phyloP scores from a whole-genome alignment of 2,113 vertebrate species.

The Sigmodon hispidus region DNA sequence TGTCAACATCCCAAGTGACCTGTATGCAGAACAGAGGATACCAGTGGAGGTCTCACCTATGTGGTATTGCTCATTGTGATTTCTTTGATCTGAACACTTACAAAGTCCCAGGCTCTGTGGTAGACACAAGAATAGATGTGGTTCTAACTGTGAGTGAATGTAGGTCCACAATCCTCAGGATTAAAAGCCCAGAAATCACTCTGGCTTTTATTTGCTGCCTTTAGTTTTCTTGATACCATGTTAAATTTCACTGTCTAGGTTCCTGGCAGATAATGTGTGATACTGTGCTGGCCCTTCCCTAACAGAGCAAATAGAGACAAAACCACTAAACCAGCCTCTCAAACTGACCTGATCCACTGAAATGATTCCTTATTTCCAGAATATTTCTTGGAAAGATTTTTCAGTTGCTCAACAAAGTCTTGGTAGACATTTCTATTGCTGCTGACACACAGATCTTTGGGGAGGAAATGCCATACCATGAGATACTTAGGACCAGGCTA shows the following conservation, averaged over 20 bases:
- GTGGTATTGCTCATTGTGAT: slow-evolving; percentile 67
- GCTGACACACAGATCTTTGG: not conserved
- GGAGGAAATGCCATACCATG: not conserved
- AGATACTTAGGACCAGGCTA: not conserved
- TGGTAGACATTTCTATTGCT: not conserved
- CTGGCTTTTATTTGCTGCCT: not conserved
- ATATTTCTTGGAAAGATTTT: slow-evolving; percentile 3
- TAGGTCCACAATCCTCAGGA: not conserved
- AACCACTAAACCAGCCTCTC: not conserved
- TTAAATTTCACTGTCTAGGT: not conserved
- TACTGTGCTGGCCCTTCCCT: not conserved
- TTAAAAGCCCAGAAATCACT: not conserved
- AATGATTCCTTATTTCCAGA: not conserved
- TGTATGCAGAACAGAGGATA: slow-evolving; percentile 49
- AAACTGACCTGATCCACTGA: not conserved
- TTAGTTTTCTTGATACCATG: slow-evolving; percentile 1
- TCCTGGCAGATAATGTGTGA: slow-evolving; percentile 3
- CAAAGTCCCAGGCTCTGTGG: not conserved
- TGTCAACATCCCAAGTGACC: slow-evolving; percentile 55
- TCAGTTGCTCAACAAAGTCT: not conserved
- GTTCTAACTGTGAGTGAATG: not conserved
- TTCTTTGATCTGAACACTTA: not conserved
- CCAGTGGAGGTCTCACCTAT: slow-evolving; percentile 65
- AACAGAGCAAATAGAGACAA: not conserved
- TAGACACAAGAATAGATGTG: not conserved